These are phyloP conservation scores for Himalopsyche kuldschensis DNA, from an alignment of 2,888 invertebrate species.

Conservation along the genomic window DNA sequence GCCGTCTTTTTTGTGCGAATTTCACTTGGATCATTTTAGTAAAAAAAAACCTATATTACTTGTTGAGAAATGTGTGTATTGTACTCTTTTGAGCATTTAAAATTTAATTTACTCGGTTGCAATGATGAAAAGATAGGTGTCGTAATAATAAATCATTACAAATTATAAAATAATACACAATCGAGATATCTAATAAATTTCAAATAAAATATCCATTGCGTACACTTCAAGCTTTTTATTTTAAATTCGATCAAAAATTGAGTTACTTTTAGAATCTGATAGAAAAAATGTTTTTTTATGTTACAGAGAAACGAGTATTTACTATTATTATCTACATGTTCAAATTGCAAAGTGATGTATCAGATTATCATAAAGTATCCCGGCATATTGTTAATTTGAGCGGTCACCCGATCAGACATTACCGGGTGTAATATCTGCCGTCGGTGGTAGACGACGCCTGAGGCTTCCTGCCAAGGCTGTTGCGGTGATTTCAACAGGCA, in stretches of 20 bases:
- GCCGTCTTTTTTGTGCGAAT: neutral
- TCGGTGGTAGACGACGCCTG: constrained; percentile 25
- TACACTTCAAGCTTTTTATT: too few relatives aligned
- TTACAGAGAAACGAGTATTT: too few relatives aligned
- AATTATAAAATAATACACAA: neutral
- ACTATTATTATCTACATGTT: too few relatives aligned
- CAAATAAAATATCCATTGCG: too few relatives aligned
- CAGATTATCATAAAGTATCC: neutral
- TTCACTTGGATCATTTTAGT: neutral
- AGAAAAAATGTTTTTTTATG: too few relatives aligned
- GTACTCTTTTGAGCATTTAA: neutral
- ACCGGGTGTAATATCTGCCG: constrained; percentile 13
- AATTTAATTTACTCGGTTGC: neutral
- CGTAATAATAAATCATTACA: neutral
- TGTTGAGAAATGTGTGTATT: neutral
- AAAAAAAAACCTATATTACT: neutral
- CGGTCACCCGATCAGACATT: neutral
- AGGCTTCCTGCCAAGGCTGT: constrained; percentile 23
- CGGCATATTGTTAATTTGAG: neutral
- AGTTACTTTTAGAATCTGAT: too few relatives aligned
- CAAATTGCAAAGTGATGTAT: neutral
- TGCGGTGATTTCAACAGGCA: constrained; percentile 22
- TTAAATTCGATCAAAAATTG: too few relatives aligned
- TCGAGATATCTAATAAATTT: neutral
- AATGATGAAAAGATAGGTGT: neutral